phyloP scores from a whole-genome alignment of 2,797 vertebrate genomes.

The Echeneis naucrates region DNA sequence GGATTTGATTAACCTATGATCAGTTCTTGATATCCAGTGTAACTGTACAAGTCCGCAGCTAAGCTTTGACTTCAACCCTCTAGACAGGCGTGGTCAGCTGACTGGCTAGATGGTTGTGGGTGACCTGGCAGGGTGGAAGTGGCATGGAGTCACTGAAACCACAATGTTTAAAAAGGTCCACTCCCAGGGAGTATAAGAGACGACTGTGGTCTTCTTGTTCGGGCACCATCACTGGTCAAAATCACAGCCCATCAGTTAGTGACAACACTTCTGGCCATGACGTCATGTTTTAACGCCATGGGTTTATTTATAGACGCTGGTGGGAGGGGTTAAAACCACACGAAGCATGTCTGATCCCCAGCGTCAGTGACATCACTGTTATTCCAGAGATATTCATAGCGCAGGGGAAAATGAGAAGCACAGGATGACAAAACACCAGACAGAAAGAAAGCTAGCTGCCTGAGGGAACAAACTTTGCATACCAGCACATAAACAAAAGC shows the following conservation, averaged over 20 bases:
- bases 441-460: slow-evolving; percentile 48
- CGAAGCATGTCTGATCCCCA: slow-evolving; percentile 38
- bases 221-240: slow-evolving; percentile 18
- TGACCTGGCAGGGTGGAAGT: slow-evolving; percentile 51
- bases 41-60: not conserved
- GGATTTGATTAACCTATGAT: slow-evolving; percentile 3
- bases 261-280: slow-evolving; percentile 47
- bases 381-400: slow-evolving; percentile 69
- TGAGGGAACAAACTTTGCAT: slow-evolving; percentile 48
- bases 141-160: slow-evolving; percentile 56
- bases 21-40: not conserved
- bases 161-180: slow-evolving; percentile 56
- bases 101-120: slow-evolving; percentile 17
- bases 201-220: slow-evolving; percentile 14
- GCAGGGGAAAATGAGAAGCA: slow-evolving; percentile 24
- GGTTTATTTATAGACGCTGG: slow-evolving; percentile 63
- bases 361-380: slow-evolving; percentile 71
- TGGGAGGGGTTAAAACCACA: slow-evolving; percentile 50
- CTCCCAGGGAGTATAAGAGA: slow-evolving; percentile 41
- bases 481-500: slow-evolving; percentile 27
- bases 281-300: slow-evolving; percentile 29
- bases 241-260: slow-evolving; percentile 12
- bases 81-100: slow-evolving; percentile 67
- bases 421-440: not conserved
- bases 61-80: slow-evolving; percentile 1